Conservation (phyloP, 2,888 invertebrate genomes). For the Agriotes lineatus region DNA sequence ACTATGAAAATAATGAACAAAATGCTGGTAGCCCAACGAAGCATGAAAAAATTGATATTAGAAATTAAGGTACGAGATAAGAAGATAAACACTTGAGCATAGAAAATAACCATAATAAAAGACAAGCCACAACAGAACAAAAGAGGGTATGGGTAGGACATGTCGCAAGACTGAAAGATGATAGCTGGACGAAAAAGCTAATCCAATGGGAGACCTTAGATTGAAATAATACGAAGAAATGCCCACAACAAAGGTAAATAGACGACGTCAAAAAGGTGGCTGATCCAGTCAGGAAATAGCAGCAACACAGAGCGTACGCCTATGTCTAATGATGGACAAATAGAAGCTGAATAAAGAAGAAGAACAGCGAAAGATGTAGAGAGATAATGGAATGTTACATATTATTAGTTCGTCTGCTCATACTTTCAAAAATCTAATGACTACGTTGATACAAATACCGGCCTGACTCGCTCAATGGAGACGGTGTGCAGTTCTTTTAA, state of each 20-base stretch:
- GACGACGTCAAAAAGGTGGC: too few species aligned
- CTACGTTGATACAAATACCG: too few species aligned
- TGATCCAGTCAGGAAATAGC: too few species aligned
- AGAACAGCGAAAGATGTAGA: too few species aligned
- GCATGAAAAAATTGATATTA: not conserved
- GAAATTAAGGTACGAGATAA: not conserved
- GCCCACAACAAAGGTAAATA: not conserved
- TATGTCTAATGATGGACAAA: too few species aligned
- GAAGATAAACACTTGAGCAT: not conserved
- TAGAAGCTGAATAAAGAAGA: too few species aligned
- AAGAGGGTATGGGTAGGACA: not conserved
- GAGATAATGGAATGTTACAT: too few species aligned
- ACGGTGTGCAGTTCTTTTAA: too few species aligned
- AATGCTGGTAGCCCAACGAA: not conserved
- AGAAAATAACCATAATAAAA: not conserved
- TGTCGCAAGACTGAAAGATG: not conserved
- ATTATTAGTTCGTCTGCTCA: too few species aligned
- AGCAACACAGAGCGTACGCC: too few species aligned
- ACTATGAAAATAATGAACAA: not conserved
- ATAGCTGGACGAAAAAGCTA: not conserved
- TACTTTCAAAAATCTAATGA: too few species aligned
- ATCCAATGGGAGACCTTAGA: not conserved
- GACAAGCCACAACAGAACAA: not conserved
- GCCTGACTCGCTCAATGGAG: too few species aligned
- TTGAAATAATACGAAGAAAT: not conserved